Evolutionary conservation across 1,140 invertebrate species (phyloP).

Genomic region (Hydropsyche tenuis): DNA sequence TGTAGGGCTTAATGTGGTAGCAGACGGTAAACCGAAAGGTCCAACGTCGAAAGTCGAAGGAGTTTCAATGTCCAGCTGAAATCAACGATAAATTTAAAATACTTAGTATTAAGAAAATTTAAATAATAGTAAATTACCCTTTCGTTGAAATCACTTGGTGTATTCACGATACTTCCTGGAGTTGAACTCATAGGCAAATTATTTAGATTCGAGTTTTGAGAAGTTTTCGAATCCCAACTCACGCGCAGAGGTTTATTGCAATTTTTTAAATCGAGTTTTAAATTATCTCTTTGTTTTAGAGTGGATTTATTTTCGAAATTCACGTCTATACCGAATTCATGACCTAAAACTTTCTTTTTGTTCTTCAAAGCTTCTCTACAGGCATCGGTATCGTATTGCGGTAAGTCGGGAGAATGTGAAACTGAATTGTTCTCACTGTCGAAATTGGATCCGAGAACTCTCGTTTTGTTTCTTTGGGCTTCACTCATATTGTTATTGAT

Average conservation of each 20-base stretch:
- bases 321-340: slow-evolving; percentile 41
- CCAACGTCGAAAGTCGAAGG: slow-evolving; percentile 52
- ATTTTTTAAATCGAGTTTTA: slow-evolving; percentile 58
- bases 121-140: slow-evolving; percentile 49
- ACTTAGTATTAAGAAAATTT: neutral
- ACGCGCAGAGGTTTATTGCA: slow-evolving; percentile 28
- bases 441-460: slow-evolving; percentile 29
- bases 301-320: neutral
- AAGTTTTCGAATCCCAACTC: slow-evolving; percentile 21
- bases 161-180: slow-evolving; percentile 53
- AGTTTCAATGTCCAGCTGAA: slow-evolving; percentile 61
- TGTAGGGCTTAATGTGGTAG: slow-evolving; percentile 41
- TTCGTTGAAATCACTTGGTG: slow-evolving; percentile 57
- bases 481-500: neutral
- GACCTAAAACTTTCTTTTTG: slow-evolving; percentile 45
- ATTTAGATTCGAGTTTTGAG: slow-evolving; percentile 3
- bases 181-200: slow-evolving; percentile 46
- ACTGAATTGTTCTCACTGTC: slow-evolving; percentile 41
- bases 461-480: slow-evolving; percentile 23
- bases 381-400: slow-evolving; percentile 46
- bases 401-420: slow-evolving; percentile 17
- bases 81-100: no score
- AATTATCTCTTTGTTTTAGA: slow-evolving; percentile 48
- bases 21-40: slow-evolving; percentile 40
- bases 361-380: slow-evolving; percentile 47